Percentiles rank a stretch among this genome's conserved stretches.
phyloP scores from a whole-genome alignment of 2,113 vertebrate species.

The Pedionomus torquatus region DNA sequence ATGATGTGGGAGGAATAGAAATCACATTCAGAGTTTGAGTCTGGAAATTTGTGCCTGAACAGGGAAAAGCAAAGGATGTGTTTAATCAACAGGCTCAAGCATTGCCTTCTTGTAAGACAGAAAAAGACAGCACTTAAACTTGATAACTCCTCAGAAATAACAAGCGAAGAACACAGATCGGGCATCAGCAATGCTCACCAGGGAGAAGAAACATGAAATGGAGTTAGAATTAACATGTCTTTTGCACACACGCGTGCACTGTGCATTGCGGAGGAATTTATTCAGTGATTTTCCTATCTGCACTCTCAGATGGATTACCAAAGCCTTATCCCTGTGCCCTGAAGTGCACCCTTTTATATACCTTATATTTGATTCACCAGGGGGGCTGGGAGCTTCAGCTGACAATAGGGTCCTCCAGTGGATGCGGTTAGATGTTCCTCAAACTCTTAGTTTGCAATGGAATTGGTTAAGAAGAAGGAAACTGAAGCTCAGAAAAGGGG shows the following conservation, averaged over 20 bases:
- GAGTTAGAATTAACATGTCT: constrained; percentile 8
- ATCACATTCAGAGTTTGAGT: constrained; percentile 46
- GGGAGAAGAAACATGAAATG: constrained; percentile 32
- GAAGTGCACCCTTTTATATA: not conserved
- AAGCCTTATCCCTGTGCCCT: not conserved
- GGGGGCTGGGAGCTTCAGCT: not conserved
- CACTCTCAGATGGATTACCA: not conserved
- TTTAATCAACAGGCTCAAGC: constrained; percentile 61
- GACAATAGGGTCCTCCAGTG: too few relatives aligned
- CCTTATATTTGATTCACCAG: not conserved
- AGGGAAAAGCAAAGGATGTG: constrained; percentile 52
- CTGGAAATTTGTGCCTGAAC: constrained; percentile 58
- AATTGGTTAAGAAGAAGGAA: not conserved
- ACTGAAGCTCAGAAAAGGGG: not conserved
- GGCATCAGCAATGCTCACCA: not conserved
- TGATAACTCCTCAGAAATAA: constrained; percentile 48
- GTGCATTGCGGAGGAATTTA: not conserved
- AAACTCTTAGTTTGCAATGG: not conserved
- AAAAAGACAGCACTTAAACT: constrained; percentile 53
- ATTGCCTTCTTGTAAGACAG: constrained; percentile 45
- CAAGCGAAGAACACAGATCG: not conserved
- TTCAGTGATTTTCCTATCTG: not conserved
- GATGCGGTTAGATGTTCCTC: not conserved
- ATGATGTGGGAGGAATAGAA: constrained; percentile 60
- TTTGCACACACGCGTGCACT: not conserved